Evolutionary conservation across 2,113 vertebrate genomes (phyloP).

Genomic region (Poeciliopsis retropinna): DNA sequence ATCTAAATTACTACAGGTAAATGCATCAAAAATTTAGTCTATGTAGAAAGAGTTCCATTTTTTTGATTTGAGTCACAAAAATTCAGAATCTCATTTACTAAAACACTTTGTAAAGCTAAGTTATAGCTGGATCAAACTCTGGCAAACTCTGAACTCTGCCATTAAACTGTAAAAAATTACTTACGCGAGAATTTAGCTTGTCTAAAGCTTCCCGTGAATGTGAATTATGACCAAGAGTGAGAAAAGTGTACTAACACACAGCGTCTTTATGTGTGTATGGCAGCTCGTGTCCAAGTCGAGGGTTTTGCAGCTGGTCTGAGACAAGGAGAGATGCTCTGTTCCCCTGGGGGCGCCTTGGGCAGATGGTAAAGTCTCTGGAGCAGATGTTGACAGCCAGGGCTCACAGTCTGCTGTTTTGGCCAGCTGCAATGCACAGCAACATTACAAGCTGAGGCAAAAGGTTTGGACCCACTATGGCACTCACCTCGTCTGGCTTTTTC

Average conservation of each 20-base stretch:
- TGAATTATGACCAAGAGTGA: constrained; percentile 39
- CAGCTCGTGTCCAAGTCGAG: constrained; percentile 61
- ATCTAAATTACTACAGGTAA: not conserved
- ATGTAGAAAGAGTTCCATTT: not conserved
- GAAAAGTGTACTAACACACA: constrained; percentile 45
- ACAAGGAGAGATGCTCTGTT: constrained; percentile 49
- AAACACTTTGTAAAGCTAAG: not conserved
- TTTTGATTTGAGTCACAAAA: not conserved
- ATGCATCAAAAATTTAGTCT: not conserved
- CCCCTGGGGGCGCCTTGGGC: constrained; percentile 52
- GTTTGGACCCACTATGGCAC: constrained; percentile 55
- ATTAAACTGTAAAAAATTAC: not conserved
- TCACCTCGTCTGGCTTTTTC: constrained; percentile 63
- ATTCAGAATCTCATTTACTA: not conserved
- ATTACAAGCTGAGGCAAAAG: constrained; percentile 41
- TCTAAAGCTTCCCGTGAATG: constrained; percentile 28
- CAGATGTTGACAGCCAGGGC: constrained; percentile 80
- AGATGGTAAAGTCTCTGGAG: constrained; percentile 79
- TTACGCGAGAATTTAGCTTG: constrained; percentile 2
- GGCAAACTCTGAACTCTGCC: not conserved
- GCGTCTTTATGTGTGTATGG: constrained; percentile 47
- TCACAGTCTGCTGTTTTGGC: constrained; percentile 69
- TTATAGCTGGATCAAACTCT: too few relatives aligned
- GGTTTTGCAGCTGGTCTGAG: constrained; percentile 71
- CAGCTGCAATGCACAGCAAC: constrained; percentile 59